Evolutionary conservation across 2,888 invertebrate genomes (phyloP), one percentile per base, ranked within the genome.

Genomic region (Dendrolimus pini): DNA sequence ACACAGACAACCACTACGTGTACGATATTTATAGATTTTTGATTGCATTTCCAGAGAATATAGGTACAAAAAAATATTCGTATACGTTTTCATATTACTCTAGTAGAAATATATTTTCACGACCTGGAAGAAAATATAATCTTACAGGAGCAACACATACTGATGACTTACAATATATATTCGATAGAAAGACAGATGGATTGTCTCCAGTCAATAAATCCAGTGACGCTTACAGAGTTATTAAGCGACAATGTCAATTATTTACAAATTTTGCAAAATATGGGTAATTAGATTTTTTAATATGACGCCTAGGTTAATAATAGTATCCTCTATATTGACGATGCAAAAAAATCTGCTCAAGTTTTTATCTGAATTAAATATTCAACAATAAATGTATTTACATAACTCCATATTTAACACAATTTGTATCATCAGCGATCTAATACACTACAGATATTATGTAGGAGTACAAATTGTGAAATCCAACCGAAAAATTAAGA

Each of bases 191-290:
- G 2, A 47, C 47, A 9, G 47, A 47, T 47, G 47, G 12, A 47
- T 47, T 47, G 69, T 57, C 55, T 8, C 7, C 18, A 1, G 12
- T 59, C 30, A 54, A 57, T 1, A 65, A 65, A 55, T 7, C 9
- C 0, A 41, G 53, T 7, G n/a, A 10, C 10, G 60, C 65, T 9
- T 47, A 47, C 12, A 47, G 47, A 47, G 12, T 47, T 47, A 10
- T 47, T 47, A 9, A 47, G 12, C 2, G 47, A 47, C 47, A 8
- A 71, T 74, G 56, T 69, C 70, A 0, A 77, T 47, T 82, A 7
- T 78, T 76, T 54, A 75, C 78, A 0, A 82, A 81, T 61, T 82
- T 80, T 54, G 80, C 78, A 10, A 82, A 82, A 64, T 76, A 68
- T 55, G 80, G 82, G 82, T 82, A 64, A 73, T 74, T 66, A 41